A percentile compares a stretch with the other conserved stretches of the same genome.
Evolutionary conservation across 2,888 invertebrate genomes (phyloP).

Genomic region (Venustoraphidia nigricollis): DNA sequence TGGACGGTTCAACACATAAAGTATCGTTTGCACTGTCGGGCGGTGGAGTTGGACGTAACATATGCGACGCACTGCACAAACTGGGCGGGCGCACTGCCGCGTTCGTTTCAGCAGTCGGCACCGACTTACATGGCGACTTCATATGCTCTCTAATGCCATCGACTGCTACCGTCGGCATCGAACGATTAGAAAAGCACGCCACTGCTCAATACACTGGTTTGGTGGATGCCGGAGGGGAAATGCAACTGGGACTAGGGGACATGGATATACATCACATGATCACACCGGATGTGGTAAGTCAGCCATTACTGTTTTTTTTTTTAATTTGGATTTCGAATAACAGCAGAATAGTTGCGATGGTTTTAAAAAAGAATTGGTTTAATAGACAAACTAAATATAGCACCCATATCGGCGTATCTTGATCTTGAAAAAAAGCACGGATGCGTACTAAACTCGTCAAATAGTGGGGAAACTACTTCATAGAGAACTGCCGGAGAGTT

Average conservation of each 20-base stretch:
- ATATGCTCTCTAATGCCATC: slow-evolving; percentile 23
- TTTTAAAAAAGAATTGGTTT: too few relatives aligned
- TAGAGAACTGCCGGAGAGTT: too few relatives aligned
- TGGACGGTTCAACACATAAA: slow-evolving; percentile 65
- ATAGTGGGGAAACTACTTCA: too few relatives aligned
- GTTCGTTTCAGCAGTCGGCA: slow-evolving; percentile 64
- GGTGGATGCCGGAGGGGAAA: slow-evolving; percentile 60
- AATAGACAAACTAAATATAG: too few relatives aligned
- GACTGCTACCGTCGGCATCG: slow-evolving; percentile 21
- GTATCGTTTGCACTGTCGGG: slow-evolving; percentile 46
- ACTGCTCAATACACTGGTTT: slow-evolving; percentile 67
- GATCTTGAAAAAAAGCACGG: too few relatives aligned
- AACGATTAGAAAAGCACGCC: slow-evolving; percentile 22
- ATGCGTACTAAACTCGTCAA: too few relatives aligned
- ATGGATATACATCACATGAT: slow-evolving; percentile 65
- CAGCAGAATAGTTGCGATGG: too few relatives aligned
- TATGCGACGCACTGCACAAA: slow-evolving; percentile 72
- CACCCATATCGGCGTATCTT: too few relatives aligned
- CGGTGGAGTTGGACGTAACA: slow-evolving; percentile 88
- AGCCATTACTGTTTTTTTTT: not conserved
- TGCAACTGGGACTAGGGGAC: slow-evolving; percentile 67
- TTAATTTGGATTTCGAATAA: not conserved
- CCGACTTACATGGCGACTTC: slow-evolving; percentile 40
- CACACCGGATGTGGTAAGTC: slow-evolving; percentile 42
- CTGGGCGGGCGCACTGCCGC: slow-evolving; percentile 41